Conservation (phyloP, 1,140 invertebrate species). For the Oedothorax gibbosus region DNA sequence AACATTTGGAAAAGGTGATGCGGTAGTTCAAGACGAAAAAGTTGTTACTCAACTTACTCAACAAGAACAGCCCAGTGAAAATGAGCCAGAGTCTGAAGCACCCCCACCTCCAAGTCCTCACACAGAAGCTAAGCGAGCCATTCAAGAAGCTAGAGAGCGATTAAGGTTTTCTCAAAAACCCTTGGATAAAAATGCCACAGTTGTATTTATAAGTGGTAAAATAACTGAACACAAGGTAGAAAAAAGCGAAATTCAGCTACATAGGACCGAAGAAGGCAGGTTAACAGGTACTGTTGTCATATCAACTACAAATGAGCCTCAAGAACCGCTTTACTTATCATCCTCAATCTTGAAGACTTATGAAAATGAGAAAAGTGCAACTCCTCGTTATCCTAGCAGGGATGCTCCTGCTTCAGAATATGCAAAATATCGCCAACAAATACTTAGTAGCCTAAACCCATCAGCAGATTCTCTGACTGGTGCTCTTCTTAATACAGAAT, state of each 20-base stretch:
- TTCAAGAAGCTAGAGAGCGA: slow-evolving; percentile 59
- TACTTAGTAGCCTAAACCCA: slow-evolving; percentile 49
- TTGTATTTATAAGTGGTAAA: slow-evolving; percentile 59
- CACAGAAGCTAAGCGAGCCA: slow-evolving; percentile 61
- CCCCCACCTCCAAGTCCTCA: slow-evolving; percentile 48
- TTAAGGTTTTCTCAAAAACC: slow-evolving; percentile 56
- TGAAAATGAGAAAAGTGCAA: slow-evolving; percentile 46
- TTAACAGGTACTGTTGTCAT: slow-evolving; percentile 58
- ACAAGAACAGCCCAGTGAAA: not conserved
- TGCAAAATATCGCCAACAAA: slow-evolving; percentile 54
- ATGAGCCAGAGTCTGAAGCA: not conserved
- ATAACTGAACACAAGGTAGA: slow-evolving; percentile 57
- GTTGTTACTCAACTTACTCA: not conserved
- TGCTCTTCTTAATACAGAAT: slow-evolving; percentile 18
- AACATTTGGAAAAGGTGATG: slow-evolving; percentile 60
- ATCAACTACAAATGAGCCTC: slow-evolving; percentile 58
- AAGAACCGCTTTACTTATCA: slow-evolving; percentile 51
- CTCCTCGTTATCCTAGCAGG: slow-evolving; percentile 52
- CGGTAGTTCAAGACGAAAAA: slow-evolving; percentile 28
- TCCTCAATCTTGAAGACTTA: slow-evolving; percentile 48
- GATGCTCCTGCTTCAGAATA: slow-evolving; percentile 60
- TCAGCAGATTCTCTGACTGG: not conserved
- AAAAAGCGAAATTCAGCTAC: slow-evolving; percentile 57
- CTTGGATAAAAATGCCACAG: slow-evolving; percentile 55
- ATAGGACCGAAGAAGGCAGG: slow-evolving; percentile 54